These are phyloP conservation scores for Aphis craccivora DNA, from an alignment of 1,140 invertebrate species.

Conservation along the genomic window DNA sequence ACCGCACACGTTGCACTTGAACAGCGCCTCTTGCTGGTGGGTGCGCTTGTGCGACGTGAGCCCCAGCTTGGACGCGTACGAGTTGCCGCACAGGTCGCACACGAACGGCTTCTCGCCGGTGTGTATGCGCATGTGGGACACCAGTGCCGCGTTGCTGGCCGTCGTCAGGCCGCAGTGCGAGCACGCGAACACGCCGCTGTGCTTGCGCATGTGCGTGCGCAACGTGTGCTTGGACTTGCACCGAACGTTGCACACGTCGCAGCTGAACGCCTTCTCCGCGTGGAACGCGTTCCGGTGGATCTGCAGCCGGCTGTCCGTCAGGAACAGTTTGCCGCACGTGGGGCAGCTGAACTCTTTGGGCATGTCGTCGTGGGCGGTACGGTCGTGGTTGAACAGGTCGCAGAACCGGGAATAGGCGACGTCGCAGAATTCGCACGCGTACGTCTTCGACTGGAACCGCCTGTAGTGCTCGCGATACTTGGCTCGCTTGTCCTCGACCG, in stretches of 20 bases:
- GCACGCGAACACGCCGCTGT: slow-evolving; percentile 42
- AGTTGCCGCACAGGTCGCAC: slow-evolving; percentile 54
- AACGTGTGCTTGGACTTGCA: slow-evolving; percentile 52
- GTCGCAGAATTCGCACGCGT: slow-evolving; percentile 52
- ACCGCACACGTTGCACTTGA: slow-evolving; percentile 85
- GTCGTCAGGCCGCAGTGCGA: slow-evolving; percentile 46
- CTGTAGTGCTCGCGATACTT: slow-evolving; percentile 54
- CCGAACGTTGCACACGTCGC: slow-evolving; percentile 40
- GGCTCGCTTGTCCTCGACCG: slow-evolving; percentile 36
- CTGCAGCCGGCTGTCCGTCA: slow-evolving; percentile 33
- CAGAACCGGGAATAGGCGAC: slow-evolving; percentile 45
- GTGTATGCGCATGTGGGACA: slow-evolving; percentile 49
- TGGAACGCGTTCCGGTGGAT: slow-evolving; percentile 54
- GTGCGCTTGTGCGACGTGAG: slow-evolving; percentile 52
- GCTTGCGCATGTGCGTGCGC: slow-evolving; percentile 55
- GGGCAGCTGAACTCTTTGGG: slow-evolving; percentile 46
- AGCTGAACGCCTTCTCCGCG: slow-evolving; percentile 45
- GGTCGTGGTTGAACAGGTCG: slow-evolving; percentile 54
- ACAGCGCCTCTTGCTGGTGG: slow-evolving; percentile 78
- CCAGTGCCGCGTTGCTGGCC: slow-evolving; percentile 34
- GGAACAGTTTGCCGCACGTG: slow-evolving; percentile 48
- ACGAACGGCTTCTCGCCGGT: slow-evolving; percentile 53
- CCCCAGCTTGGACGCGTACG: slow-evolving; percentile 45
- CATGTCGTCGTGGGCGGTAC: slow-evolving; percentile 49
- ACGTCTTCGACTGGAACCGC: slow-evolving; percentile 53